These are phyloP conservation scores for Procambarus clarkii DNA, from an alignment of 1,140 invertebrate genomes.

Conservation along the genomic window DNA sequence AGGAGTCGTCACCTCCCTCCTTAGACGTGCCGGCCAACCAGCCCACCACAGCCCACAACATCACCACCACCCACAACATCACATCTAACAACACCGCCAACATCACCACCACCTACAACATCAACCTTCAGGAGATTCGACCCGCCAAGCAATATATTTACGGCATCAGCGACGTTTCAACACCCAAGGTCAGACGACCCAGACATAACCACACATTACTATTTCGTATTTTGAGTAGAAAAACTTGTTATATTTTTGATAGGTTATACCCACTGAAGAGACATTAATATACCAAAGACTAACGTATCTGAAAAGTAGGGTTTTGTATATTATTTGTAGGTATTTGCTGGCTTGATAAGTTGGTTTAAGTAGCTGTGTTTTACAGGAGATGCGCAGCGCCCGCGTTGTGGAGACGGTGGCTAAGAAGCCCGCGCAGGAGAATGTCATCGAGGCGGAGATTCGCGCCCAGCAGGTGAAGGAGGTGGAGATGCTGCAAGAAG, in stretches of 20 bases:
- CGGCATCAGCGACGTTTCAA: slow-evolving; percentile 29
- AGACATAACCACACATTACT: too few relatives aligned
- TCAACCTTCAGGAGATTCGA: neutral
- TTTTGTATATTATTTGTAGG: too few relatives aligned
- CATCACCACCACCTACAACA: neutral
- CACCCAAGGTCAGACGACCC: slow-evolving; percentile 4
- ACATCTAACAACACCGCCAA: slow-evolving; percentile 32
- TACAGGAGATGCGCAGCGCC: slow-evolving; percentile 27
- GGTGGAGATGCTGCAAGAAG: slow-evolving; percentile 75
- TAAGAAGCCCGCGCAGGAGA: slow-evolving; percentile 73
- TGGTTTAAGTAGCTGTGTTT: neutral
- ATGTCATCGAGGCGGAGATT: slow-evolving; percentile 77
- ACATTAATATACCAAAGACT: too few relatives aligned
- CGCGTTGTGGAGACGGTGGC: slow-evolving; percentile 57
- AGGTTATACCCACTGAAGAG: too few relatives aligned
- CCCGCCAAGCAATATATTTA: slow-evolving; percentile 62
- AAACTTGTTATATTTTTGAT: too few relatives aligned
- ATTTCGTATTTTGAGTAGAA: too few relatives aligned
- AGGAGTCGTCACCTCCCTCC: slow-evolving; percentile 49
- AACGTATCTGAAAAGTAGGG: too few relatives aligned
- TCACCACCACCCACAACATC: neutral
- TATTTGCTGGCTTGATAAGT: too few relatives aligned
- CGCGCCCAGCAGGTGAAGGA: slow-evolving; percentile 77
- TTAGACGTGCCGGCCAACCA: slow-evolving; percentile 28
- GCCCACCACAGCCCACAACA: neutral